These are phyloP conservation scores for Labeo rohita DNA, from an alignment of 2,113 vertebrate genomes.

Conservation along the genomic window DNA sequence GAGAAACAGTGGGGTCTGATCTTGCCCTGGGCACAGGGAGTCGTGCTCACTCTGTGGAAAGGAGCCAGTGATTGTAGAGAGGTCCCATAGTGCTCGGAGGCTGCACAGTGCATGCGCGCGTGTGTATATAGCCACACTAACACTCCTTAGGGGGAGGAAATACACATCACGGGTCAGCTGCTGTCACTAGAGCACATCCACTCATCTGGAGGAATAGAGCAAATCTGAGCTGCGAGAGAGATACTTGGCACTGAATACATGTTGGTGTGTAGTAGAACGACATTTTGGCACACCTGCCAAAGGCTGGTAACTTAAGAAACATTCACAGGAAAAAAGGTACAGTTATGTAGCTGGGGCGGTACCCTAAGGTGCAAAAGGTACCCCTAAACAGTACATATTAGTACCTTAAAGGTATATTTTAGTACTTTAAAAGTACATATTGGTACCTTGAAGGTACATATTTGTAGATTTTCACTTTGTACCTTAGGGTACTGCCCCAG, in stretches of 20 bases:
- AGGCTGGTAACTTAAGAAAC: no score
- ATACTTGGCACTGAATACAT: not conserved
- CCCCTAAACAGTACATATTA: no score
- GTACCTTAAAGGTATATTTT: no score
- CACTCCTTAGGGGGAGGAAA: constrained; percentile 45
- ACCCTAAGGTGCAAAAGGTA: no score
- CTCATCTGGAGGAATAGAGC: constrained; percentile 3
- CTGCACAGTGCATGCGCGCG: not conserved
- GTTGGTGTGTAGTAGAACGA: not conserved
- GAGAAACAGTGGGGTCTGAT: constrained; percentile 36
- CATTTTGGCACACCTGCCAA: no score
- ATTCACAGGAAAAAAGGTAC: no score
- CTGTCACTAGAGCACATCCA: constrained; percentile 37
- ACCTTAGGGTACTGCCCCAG: no score
- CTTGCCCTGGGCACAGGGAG: constrained; percentile 33
- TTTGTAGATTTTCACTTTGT: no score
- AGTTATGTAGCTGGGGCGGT: no score
- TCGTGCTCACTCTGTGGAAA: constrained; percentile 38
- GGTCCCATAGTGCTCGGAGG: constrained; percentile 25
- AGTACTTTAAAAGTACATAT: no score
- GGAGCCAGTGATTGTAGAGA: constrained; percentile 23
- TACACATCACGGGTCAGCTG: constrained; percentile 51
- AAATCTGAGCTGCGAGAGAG: not conserved
- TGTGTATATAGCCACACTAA: constrained; percentile 20
- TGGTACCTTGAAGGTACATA: no score